Evolutionary conservation across 2,888 invertebrate species (phyloP), one percentile per base, ranked within the genome.

Genomic region (Aradus depressus): DNA sequence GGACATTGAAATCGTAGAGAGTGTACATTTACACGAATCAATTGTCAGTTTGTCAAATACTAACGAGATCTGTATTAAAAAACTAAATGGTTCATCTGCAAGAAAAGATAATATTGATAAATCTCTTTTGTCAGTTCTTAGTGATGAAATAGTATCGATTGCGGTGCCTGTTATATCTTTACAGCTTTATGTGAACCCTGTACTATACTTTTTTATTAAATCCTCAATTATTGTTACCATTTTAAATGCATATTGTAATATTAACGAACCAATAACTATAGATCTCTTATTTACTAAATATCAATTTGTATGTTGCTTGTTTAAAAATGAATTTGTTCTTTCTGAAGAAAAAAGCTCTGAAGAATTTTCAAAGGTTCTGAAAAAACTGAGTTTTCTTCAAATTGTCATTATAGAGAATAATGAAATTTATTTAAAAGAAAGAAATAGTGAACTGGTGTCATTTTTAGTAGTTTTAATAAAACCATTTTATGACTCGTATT

Each of bases 101-200:
- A 10, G 10, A 28, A 28, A 28, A 28, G 10, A 28, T 10, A 28
- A 28, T 28, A 10, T 28, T 28, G 6, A 10, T 28, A 28, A 28
- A 10, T 10, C 35, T 54, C 22, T 22, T 73, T 86, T 81, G 2
- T 78, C 84, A 66, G 68, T 68, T 2, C 65, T 87, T 19, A 70
- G 73, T 14, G 74, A 80, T 8, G 70, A 75, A 58, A 82, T 81
- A 0, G 81, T 87, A 78, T 72, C 72, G 37, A 68, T 73, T 52
- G 79, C 81, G 0, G 75, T 86, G 23, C 81, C 87, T 0, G 70
- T 79, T 44, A 71, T 87, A 31, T 79, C 81, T 63, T 66, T 86
- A 31, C 81, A 84, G 64, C 69, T 84, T 57, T 87, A 87, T 63
- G 75, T 82, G 31, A 88, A 88, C 69, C 83, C 86, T 0, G 72